Percentiles rank a stretch among this genome's conserved stretches.
These are phyloP conservation scores for Siniperca undulata DNA, from an alignment of 2,797 vertebrate genomes.

Conservation along the genomic window DNA sequence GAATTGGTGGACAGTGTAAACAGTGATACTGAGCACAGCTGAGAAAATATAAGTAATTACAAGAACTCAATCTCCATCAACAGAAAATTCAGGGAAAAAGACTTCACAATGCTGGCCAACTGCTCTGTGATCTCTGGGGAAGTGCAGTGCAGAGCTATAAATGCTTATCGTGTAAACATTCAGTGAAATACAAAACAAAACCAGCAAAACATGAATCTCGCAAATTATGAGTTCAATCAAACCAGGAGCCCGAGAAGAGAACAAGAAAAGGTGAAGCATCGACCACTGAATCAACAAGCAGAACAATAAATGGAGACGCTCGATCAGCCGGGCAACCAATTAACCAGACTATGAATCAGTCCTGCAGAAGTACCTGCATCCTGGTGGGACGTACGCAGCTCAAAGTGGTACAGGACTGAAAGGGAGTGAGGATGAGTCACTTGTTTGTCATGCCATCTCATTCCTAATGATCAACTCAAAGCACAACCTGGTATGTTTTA, in stretches of 20 bases:
- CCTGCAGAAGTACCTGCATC: slow-evolving; percentile 12
- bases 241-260: slow-evolving; percentile 6
- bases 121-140: slow-evolving; percentile 5
- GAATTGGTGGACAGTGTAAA: neutral
- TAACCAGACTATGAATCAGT: slow-evolving; percentile 16
- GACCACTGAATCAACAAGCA: slow-evolving; percentile 19
- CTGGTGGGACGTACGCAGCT: neutral
- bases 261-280: slow-evolving; percentile 21
- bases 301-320: slow-evolving; percentile 31
- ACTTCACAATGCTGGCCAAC: neutral
- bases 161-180: neutral
- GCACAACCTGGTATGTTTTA: neutral
- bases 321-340: slow-evolving; percentile 24
- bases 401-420: neutral
- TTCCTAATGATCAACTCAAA: slow-evolving; percentile 4
- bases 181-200: neutral
- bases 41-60: neutral
- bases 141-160: neutral
- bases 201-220: neutral
- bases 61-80: slow-evolving; percentile 5
- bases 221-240: slow-evolving; percentile 31
- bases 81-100: neutral
- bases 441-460: neutral
- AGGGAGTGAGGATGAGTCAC: slow-evolving; percentile 3
- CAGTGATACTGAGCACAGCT: neutral